Conservation (phyloP, 23 tunicate species). For the Ascidia mentula region DNA sequence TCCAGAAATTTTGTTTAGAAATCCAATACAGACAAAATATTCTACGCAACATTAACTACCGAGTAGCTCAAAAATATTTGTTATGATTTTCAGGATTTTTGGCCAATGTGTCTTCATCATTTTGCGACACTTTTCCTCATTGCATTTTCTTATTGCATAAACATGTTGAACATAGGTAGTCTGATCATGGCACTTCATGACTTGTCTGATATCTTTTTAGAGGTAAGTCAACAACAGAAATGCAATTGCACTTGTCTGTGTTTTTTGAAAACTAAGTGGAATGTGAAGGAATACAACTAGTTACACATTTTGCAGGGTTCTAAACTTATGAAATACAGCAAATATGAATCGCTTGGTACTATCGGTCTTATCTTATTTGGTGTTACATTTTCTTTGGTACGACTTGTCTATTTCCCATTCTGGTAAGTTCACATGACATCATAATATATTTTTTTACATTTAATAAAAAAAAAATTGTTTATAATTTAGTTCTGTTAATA, state of each 20-base stretch:
- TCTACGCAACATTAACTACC: not conserved
- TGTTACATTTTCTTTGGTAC: slow-evolving; percentile 50
- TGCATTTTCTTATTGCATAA: slow-evolving; percentile 71
- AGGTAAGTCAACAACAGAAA: slow-evolving; percentile 41
- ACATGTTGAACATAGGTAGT: slow-evolving; percentile 71
- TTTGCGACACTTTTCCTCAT: slow-evolving; percentile 76
- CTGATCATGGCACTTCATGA: slow-evolving; percentile 80
- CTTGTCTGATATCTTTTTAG: slow-evolving; percentile 86
- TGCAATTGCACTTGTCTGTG: too few relatives aligned
- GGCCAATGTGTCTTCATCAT: slow-evolving; percentile 90
- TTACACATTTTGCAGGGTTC: slow-evolving; percentile 45
- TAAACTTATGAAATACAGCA: slow-evolving; percentile 72
- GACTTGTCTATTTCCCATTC: slow-evolving; percentile 77
- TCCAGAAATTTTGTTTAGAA: too few relatives aligned
- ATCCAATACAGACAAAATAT: too few relatives aligned
- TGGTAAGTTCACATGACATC: slow-evolving; percentile 47
- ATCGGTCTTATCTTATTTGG: slow-evolving; percentile 53
- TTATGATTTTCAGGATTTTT: slow-evolving; percentile 59
- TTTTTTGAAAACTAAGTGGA: too few relatives aligned
- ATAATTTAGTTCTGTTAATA: too few relatives aligned
- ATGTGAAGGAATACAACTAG: too few relatives aligned
- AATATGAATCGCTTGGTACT: slow-evolving; percentile 42
- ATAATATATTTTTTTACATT: not conserved
- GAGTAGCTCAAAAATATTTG: not conserved
- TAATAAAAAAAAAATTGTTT: too few relatives aligned